Percentiles rank a stretch among this genome's conserved stretches.
Evolutionary conservation across 2,113 vertebrate species (phyloP).

Genomic region (Poicephalus gulielmi): DNA sequence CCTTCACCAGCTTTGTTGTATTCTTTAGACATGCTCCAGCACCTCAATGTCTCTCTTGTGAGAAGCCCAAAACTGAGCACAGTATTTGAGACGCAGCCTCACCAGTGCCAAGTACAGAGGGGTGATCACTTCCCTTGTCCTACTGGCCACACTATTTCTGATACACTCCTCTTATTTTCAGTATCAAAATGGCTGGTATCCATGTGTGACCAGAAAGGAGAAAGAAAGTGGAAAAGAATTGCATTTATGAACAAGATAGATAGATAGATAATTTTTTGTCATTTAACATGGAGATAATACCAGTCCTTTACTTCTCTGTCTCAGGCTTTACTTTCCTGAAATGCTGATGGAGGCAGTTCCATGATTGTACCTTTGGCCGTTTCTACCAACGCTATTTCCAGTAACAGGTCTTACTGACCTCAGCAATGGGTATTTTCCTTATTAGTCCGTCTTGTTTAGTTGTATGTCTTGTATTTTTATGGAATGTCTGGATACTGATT

Average conservation of each 20-base stretch:
- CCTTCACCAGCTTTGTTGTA: background rate
- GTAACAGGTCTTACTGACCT: background rate
- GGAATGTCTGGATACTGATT: background rate
- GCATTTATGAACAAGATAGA: background rate
- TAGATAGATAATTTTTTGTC: background rate
- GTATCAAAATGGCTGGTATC: background rate
- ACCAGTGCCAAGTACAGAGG: background rate
- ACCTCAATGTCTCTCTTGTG: background rate
- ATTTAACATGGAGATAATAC: background rate
- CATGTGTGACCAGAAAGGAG: background rate
- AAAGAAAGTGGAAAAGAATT: background rate
- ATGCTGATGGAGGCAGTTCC: background rate
- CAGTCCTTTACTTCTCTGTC: background rate
- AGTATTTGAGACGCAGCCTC: background rate
- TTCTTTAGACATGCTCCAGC: rapidly evolving
- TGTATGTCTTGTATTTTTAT: background rate
- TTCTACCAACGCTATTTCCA: background rate
- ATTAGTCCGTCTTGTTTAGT: background rate
- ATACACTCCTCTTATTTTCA: background rate
- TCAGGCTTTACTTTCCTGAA: background rate
- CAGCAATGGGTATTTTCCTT: background rate
- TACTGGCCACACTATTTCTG: background rate
- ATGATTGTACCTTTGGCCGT: background rate
- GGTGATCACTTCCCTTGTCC: rapidly evolving
- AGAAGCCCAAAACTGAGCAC: background rate